A percentile compares a stretch with the other conserved stretches of the same genome.
Evolutionary conservation across 2,888 invertebrate genomes (phyloP).

Genomic region (Hypercompe scribonia): DNA sequence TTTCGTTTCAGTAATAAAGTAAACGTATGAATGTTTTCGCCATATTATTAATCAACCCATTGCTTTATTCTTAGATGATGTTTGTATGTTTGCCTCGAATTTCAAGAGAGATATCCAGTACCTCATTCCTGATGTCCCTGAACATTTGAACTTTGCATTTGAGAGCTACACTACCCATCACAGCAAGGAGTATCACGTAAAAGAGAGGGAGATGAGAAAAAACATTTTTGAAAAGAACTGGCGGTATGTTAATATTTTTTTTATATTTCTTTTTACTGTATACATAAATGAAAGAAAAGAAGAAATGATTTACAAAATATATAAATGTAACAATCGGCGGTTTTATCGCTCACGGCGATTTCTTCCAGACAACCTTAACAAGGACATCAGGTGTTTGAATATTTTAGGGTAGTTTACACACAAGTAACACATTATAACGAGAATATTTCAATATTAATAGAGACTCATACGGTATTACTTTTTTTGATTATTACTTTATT

Average conservation of each 20-base stretch:
- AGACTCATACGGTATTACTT: too few relatives aligned
- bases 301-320: too few relatives aligned
- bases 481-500: too few relatives aligned
- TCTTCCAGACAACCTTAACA: too few relatives aligned
- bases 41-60: neutral
- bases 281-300: too few relatives aligned
- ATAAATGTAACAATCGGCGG: too few relatives aligned
- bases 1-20: neutral
- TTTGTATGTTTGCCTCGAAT: neutral
- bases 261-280: neutral
- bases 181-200: constrained; percentile 47
- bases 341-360: too few relatives aligned
- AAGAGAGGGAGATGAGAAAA: constrained; percentile 55
- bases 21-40: neutral
- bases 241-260: constrained; percentile 44
- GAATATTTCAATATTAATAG: too few relatives aligned
- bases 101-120: constrained; percentile 9
- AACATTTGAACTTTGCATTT: constrained; percentile 24
- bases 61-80: neutral
- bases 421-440: too few relatives aligned
- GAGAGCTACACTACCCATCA: constrained; percentile 55
- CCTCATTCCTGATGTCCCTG: constrained; percentile 17
- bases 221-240: constrained; percentile 58
- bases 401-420: too few relatives aligned
- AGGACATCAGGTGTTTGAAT: too few relatives aligned